A percentile compares a stretch with the other conserved stretches of the same genome.
phyloP scores from a whole-genome alignment of 2,113 vertebrate genomes.

The Hymenochirus boettgeri region DNA sequence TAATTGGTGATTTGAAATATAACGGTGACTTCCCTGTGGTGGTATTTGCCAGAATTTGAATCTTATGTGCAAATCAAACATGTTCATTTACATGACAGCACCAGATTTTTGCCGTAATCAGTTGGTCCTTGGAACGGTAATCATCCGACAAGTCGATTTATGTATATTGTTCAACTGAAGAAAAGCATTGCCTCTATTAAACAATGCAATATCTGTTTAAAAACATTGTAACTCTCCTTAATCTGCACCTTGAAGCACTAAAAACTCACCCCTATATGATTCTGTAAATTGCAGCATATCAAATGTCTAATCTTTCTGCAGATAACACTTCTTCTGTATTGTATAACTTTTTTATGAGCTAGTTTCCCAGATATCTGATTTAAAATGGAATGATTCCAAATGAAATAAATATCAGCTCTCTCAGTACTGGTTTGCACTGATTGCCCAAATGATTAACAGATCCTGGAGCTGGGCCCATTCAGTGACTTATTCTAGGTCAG shows the following conservation, averaged over 20 bases:
- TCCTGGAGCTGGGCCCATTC: constrained; percentile 18
- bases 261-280: constrained; percentile 3
- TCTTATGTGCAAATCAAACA: no score
- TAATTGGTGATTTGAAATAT: no score
- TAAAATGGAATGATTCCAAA: constrained; percentile 38
- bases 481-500: constrained; percentile 39
- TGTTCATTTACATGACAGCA: not conserved
- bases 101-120: not conserved
- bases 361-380: constrained; percentile 39
- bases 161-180: not conserved
- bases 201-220: not conserved
- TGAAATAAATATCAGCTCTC: constrained; percentile 35
- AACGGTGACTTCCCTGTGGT: no score
- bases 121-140: no score
- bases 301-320: constrained; percentile 20
- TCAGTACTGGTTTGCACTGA: constrained; percentile 34
- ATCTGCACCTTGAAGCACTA: constrained; percentile 4
- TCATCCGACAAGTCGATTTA: no score
- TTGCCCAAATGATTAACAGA: constrained; percentile 36
- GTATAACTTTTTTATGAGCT: constrained; percentile 42
- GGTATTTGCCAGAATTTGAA: no score
- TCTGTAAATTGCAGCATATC: constrained; percentile 23
- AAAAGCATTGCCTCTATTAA: no score
- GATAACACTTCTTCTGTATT: constrained; percentile 38
- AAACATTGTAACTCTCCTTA: constrained; percentile 7